Conservation (phyloP, 2,797 vertebrate genomes). For the Clarias laeviceps region DNA sequence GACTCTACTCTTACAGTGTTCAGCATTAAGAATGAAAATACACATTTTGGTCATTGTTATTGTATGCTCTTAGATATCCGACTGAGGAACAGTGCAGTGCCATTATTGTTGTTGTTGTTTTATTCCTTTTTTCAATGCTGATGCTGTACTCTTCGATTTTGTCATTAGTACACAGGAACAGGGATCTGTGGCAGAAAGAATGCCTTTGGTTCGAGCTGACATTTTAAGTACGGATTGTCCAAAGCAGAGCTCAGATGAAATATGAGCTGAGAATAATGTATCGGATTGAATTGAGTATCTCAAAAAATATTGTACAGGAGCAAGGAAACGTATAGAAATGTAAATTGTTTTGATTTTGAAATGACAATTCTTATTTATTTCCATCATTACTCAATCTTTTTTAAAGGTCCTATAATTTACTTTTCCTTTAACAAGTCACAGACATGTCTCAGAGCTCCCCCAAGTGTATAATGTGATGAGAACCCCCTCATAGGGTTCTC, state of each 20-base stretch:
- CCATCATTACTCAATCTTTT: not conserved
- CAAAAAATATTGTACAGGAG: not conserved
- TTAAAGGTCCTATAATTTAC: too few species aligned
- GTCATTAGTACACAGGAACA: not conserved
- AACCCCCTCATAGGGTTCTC: too few species aligned
- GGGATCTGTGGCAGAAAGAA: not conserved
- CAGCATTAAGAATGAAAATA: slow-evolving; percentile 20
- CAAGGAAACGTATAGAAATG: not conserved
- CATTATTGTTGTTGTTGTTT: too few species aligned
- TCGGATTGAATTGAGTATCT: not conserved
- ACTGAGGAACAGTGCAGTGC: not conserved
- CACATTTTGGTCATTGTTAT: not conserved
- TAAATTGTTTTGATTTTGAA: not conserved
- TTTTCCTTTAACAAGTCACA: too few species aligned
- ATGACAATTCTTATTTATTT: not conserved
- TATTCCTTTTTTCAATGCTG: not conserved
- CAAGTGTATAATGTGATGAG: too few species aligned
- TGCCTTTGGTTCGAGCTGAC: slow-evolving; percentile 24
- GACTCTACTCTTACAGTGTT: not conserved
- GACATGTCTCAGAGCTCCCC: too few species aligned
- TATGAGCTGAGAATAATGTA: not conserved
- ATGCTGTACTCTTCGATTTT: not conserved
- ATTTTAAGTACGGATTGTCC: not conserved
- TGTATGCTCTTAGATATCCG: not conserved
- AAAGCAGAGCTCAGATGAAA: not conserved